Base-by-base conservation (phyloP, 2,113 vertebrate genomes). In the Burhinus oedicnemus region DNA sequence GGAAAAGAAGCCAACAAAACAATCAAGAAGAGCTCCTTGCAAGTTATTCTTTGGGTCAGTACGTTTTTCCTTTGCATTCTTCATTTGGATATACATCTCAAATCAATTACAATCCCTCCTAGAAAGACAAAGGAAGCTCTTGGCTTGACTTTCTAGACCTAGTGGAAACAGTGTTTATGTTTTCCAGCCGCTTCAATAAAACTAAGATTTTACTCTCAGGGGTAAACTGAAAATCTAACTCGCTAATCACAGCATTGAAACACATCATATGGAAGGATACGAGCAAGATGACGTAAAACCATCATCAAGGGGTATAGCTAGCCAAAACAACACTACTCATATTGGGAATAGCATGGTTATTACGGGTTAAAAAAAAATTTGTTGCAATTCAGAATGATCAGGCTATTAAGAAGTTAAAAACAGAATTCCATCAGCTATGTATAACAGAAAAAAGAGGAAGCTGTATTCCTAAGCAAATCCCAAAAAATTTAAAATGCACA, bases 1-100 rank as follows among this genome's bases (percentile, higher is more conserved):
- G 21, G 9, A 90, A 94, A 83, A 77, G 96, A 58, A 93, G 45
- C 3, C 88, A 91, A 71, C 5, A 84, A 89, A 88, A 52, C 5
- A 71, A 55, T 90, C 17, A 93, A 70, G 49, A 91, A 36, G 19
- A 62, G 15, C 6, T 78, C 8, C 16, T 55, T 66, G 9, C 10
- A 57, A 84, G 29, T 89, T 81, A 83, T 51, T 60, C 40, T 57
- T 27, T 82, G 42, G 29, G 7, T 79, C 38, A 84, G 51, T 20
- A 32, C 9, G 1, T 16, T 68, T 80, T 49, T 32, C 7, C 34
- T 40, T 54, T 80, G 5, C 2, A 44, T 52, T 87, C 65, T 91
- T 85, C 40, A 30, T 91, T 70, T 74, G 32, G 20, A 83, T 61
- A 74, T 7, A 27, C 1, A 4, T 34, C 14, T 49, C 74, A 83